A percentile compares a stretch with the other conserved stretches of the same genome.
phyloP scores from a whole-genome alignment of 2,797 vertebrate genomes.

The Tiaroga cobitis region DNA sequence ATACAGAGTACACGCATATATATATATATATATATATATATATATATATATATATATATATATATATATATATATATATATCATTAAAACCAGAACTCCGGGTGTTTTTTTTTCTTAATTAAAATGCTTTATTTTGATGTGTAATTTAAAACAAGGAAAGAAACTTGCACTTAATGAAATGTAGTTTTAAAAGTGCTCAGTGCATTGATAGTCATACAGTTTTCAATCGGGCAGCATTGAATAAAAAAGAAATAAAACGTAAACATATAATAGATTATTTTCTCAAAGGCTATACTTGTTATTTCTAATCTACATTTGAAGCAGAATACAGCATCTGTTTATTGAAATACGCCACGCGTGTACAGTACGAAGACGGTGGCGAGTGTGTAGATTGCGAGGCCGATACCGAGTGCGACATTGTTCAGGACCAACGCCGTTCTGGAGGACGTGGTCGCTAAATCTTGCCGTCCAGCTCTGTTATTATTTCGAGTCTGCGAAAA shows the following conservation, averaged over 20 bases:
- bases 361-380: rapidly evolving
- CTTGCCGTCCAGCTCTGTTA: background rate
- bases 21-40: background rate
- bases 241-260: too few relatives aligned
- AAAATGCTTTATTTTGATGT: background rate
- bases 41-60: too few relatives aligned
- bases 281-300: too few relatives aligned
- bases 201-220: background rate
- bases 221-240: background rate
- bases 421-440: background rate
- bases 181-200: background rate
- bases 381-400: rapidly evolving
- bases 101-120: background rate
- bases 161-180: background rate
- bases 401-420: background rate
- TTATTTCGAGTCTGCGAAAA: background rate
- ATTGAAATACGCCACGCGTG: rapidly evolving
- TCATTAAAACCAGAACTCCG: background rate
- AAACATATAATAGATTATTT: too few relatives aligned
- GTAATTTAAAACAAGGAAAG: background rate
- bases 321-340: background rate
- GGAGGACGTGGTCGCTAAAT: background rate
- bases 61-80: too few relatives aligned
- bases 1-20: too few relatives aligned
- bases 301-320: too few relatives aligned